These are phyloP conservation scores for Diplazon laetatorius DNA, from an alignment of 2,888 invertebrate species.

Conservation along the genomic window DNA sequence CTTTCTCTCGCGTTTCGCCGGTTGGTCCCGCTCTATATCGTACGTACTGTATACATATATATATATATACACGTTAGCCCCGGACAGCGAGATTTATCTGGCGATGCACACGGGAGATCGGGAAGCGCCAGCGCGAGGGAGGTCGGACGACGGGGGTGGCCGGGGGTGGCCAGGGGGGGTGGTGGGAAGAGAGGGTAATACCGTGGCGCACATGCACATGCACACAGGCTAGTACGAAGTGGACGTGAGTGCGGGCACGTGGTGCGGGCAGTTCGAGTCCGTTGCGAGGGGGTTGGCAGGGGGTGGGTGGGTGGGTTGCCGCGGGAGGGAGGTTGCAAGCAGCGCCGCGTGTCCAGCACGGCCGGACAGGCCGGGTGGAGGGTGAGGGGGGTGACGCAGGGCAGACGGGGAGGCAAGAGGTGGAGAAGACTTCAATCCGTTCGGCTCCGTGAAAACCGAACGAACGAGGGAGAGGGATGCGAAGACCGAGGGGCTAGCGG, in stretches of 20 bases:
- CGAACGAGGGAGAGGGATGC: conserved; percentile 44
- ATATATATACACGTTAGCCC: too few relatives aligned
- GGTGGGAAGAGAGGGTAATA: conserved; percentile 53
- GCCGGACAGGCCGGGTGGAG: conserved; percentile 33
- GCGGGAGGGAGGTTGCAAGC: conserved; percentile 26
- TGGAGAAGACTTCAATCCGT: conserved; percentile 47
- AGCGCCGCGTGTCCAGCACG: conserved; percentile 58
- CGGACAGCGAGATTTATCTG: conserved; percentile 79
- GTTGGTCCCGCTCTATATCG: conserved; percentile 57
- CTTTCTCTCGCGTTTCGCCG: conserved; percentile 47
- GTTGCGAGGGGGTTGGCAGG: too few relatives aligned
- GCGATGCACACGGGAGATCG: conserved; percentile 77
- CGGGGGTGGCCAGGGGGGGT: conserved; percentile 70
- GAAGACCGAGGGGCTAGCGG: conserved; percentile 23
- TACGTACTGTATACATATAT: too few relatives aligned
- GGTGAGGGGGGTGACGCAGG: conserved; percentile 13
- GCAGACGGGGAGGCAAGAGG: conserved; percentile 46
- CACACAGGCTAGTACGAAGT: conserved; percentile 2
- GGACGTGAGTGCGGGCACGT: conserved; percentile 39
- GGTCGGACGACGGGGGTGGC: conserved; percentile 74
- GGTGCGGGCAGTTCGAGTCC: conserved; percentile 48
- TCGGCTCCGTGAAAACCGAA: conserved; percentile 37
- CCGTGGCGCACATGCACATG: conserved; percentile 64
- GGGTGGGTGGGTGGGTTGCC: conserved; percentile 26
- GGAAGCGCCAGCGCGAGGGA: conserved; percentile 66